These are phyloP conservation scores for Agonopterix subpropinquella DNA, from an alignment of 2,888 invertebrate species.

Conservation along the genomic window DNA sequence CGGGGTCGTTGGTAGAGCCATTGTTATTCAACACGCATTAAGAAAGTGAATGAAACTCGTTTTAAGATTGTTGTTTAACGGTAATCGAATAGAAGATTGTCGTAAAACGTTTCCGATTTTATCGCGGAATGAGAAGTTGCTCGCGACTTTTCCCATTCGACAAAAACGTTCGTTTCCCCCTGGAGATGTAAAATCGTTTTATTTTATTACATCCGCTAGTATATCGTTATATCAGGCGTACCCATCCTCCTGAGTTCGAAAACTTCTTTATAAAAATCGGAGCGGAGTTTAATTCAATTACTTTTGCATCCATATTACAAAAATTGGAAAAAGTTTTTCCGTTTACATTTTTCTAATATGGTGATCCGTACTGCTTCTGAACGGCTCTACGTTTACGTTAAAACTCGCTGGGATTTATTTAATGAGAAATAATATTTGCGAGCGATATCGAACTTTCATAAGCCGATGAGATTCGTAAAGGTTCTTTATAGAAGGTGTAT, in stretches of 20 bases:
- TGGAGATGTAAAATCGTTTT: conserved; percentile 75
- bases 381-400: no score
- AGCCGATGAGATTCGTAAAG: conserved; percentile 16
- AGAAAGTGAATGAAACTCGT: conserved; percentile 37
- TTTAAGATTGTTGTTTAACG: conserved; percentile 69
- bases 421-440: no score
- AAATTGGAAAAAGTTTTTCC: not conserved
- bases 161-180: conserved; percentile 71
- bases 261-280: conserved; percentile 48
- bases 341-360: conserved; percentile 6
- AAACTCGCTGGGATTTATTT: no score
- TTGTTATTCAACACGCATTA: conserved; percentile 16
- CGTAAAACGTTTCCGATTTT: conserved; percentile 74
- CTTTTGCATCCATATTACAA: conserved; percentile 5
- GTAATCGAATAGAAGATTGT: conserved; percentile 72
- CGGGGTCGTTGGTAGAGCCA: not conserved
- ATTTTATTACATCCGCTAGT: conserved; percentile 73
- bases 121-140: conserved; percentile 72
- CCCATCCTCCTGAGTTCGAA: conserved; percentile 43
- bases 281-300: conserved; percentile 28
- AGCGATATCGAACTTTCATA: not conserved
- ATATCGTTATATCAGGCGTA: conserved; percentile 64
- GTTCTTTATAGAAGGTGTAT: conserved; percentile 20
- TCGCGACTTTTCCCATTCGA: conserved; percentile 71
- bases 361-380: conserved; percentile 6